These are phyloP conservation scores for Sinocyclocheilus anophthalmus DNA, from an alignment of 2,113 vertebrate genomes.

Conservation along the genomic window DNA sequence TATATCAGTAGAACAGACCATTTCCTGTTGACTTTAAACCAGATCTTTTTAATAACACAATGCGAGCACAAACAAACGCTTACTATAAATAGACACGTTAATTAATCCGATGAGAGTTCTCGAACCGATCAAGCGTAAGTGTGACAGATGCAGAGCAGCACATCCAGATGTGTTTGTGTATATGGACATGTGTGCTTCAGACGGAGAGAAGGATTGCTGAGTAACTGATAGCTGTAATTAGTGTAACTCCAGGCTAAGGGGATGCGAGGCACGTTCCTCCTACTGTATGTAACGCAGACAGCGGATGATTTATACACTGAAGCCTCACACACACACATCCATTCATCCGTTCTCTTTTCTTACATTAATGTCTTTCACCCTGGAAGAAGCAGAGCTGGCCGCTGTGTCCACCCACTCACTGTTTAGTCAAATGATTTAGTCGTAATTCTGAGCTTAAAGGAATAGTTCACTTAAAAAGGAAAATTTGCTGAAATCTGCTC, in stretches of 20 bases:
- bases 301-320: slow-evolving; percentile 7
- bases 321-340: background rate
- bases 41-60: background rate
- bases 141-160: slow-evolving; percentile 26
- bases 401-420: too few species aligned
- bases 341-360: background rate
- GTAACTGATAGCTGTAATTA: slow-evolving; percentile 30
- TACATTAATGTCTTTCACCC: background rate
- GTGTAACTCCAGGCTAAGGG: slow-evolving; percentile 19
- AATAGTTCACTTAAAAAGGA: too few species aligned
- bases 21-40: slow-evolving; percentile 5
- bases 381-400: background rate
- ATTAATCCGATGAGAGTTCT: slow-evolving; percentile 34
- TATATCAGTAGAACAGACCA: background rate
- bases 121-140: background rate
- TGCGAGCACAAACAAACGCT: background rate
- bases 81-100: slow-evolving; percentile 9
- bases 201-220: slow-evolving; percentile 2
- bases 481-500: too few species aligned
- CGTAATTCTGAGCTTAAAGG: too few species aligned
- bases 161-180: slow-evolving; percentile 2
- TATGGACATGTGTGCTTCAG: background rate
- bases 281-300: background rate
- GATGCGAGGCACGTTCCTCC: slow-evolving; percentile 10
- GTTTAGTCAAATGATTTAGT: too few species aligned